Evolutionary conservation across 2,797 vertebrate genomes (phyloP).

Genomic region (Calcarius lapponicus): DNA sequence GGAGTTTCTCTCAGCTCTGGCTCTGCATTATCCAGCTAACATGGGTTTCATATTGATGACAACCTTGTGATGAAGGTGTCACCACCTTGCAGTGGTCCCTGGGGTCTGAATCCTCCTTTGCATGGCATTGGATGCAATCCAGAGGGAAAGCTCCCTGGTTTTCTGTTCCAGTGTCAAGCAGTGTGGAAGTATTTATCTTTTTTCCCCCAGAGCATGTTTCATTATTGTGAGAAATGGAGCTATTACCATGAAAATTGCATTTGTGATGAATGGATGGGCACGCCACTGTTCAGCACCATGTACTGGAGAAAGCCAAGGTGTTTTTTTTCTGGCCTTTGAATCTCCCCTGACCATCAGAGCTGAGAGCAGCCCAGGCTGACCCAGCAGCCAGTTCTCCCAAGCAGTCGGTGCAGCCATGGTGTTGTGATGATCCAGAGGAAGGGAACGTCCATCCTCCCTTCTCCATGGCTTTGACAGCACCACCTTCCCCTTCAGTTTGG

Average conservation of each 20-base stretch:
- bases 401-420: neutral
- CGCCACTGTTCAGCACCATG: neutral
- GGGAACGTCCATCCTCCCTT: neutral
- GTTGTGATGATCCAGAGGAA: neutral
- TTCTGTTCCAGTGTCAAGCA: neutral
- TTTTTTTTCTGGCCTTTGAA: neutral
- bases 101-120: neutral
- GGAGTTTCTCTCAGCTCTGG: neutral
- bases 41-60: fast-evolving
- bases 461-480: neutral
- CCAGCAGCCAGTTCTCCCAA: neutral
- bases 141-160: neutral
- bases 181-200: neutral
- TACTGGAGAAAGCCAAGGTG: neutral
- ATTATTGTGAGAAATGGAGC: neutral
- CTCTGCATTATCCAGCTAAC: neutral
- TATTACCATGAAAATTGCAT: neutral
- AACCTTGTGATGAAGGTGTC: neutral
- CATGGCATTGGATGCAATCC: neutral
- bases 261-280: neutral
- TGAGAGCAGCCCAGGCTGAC: neutral
- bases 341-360: neutral
- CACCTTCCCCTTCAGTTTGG: neutral
- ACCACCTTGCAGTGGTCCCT: neutral
- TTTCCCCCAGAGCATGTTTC: neutral